Evolutionary conservation across 37 sponge, comb jelly and placozoan genomes (phyloP), one percentile per base, ranked within the genome.

Genomic region (Aphrocallistes beatrix): DNA sequence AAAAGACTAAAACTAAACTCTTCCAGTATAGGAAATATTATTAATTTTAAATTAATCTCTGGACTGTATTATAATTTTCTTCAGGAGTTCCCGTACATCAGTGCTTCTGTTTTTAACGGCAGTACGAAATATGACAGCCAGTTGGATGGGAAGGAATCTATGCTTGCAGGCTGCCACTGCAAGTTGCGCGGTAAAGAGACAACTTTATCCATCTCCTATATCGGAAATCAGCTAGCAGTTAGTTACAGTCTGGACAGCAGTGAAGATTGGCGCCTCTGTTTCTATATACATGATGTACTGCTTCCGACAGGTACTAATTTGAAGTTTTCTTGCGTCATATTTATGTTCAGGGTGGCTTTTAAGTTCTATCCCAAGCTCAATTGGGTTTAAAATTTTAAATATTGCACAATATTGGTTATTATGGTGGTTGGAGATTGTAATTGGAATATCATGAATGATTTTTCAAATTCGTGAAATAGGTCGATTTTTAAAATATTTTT

Each of bases 21-120:
- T n/a, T n/a, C n/a, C n/a, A n/a, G n/a, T n/a, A n/a, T n/a, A n/a
- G n/a, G n/a, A n/a, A n/a, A n/a, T n/a, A n/a, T n/a, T n/a, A n/a
- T n/a, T n/a, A 60, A 13, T 60, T 13, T 60, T 32, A 60, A 25
- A 60, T 60, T 60, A 25, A 60, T 60, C n/a, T 60, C n/a, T n/a
- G n/a, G n/a, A n/a, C n/a, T n/a, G n/a, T n/a, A n/a, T n/a, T n/a
- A n/a, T n/a, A n/a, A n/a, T 60, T 3, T 28, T 60, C n/a, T 8
- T 19, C 94, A 97, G 82, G 96, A 91, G 0, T 96, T 95, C 85
- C 99, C 99, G 0, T 98, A 92, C 85, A 90, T 98, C 17, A 95
- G 96, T 21, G 93, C 96, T 38, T 89, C 95, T 84, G 91, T 98
- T 36, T 90, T 89, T 90, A 93, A 98, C 50, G 99, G 99, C 9